These are phyloP conservation scores for Drosophila chauvacae DNA, from an alignment of 1,140 invertebrate species.

Conservation along the genomic window DNA sequence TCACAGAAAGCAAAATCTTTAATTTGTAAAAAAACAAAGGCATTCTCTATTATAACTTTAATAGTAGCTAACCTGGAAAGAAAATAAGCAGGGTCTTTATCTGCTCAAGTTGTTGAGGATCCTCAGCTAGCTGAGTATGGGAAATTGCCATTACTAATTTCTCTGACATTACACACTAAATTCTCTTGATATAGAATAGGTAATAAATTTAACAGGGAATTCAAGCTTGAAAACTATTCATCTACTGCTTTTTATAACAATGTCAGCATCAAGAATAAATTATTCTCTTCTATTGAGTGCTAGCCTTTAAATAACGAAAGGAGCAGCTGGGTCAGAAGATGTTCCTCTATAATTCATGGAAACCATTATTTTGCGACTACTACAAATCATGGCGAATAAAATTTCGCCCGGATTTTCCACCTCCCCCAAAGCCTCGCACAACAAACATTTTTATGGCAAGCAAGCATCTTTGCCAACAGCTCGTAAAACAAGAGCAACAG, in stretches of 20 bases:
- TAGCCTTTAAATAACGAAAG: slow-evolving; percentile 6
- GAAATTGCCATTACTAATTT: neutral
- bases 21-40: neutral
- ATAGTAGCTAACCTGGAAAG: neutral
- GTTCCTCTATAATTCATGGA: slow-evolving; percentile 44
- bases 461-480: slow-evolving; percentile 49
- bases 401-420: slow-evolving; percentile 5
- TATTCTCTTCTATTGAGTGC: slow-evolving; percentile 14
- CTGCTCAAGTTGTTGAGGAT: neutral
- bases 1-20: neutral
- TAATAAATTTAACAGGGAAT: neutral
- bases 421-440: neutral
- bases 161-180: neutral
- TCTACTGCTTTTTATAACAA: slow-evolving; percentile 7
- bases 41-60: too few relatives aligned
- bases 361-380: slow-evolving; percentile 34
- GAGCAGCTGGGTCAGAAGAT: slow-evolving; percentile 27
- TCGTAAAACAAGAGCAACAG: slow-evolving; percentile 49
- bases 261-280: slow-evolving; percentile 19
- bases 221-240: slow-evolving; percentile 15
- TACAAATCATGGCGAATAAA: slow-evolving; percentile 50
- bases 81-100: too few relatives aligned
- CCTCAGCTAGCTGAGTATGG: neutral
- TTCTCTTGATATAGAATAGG: neutral
- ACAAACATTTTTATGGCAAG: slow-evolving; percentile 39